Evolutionary conservation across 1,140 invertebrate genomes (phyloP).

Genomic region (Neoseiulus cucumeris): DNA sequence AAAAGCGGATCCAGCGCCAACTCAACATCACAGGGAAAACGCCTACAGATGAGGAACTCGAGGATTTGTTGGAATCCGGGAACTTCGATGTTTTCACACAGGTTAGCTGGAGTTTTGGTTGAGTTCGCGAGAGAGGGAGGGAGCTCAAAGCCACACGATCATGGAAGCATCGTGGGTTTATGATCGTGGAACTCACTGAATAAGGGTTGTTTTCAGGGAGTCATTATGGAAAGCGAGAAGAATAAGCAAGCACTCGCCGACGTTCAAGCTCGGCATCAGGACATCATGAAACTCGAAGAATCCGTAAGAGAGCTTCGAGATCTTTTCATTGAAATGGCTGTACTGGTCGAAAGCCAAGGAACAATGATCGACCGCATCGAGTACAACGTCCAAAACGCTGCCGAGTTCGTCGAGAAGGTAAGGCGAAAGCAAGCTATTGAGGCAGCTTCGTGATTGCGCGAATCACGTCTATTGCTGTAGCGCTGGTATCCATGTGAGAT

Average conservation of each 20-base stretch:
- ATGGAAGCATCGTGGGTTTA: neutral
- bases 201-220: conserved; percentile 37
- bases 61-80: neutral
- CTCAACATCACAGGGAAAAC: neutral
- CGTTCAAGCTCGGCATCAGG: conserved; percentile 89
- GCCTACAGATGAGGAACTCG: neutral
- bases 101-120: neutral
- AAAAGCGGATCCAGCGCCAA: neutral
- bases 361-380: conserved; percentile 47
- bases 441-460: neutral
- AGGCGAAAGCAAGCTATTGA: neutral
- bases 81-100: conserved; percentile 7
- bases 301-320: conserved; percentile 94
- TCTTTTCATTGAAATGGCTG: conserved; percentile 98
- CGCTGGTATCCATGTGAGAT: neutral
- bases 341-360: conserved; percentile 85
- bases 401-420: conserved; percentile 37
- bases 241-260: conserved; percentile 93
- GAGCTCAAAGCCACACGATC: no score
- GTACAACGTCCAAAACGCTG: conserved; percentile 44
- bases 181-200: neutral
- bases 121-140: neutral
- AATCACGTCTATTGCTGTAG: neutral
- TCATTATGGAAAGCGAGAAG: conserved; percentile 96
- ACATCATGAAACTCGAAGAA: conserved; percentile 95